A percentile compares a stretch with the other conserved stretches of the same genome.
Evolutionary conservation across 2,888 invertebrate species (phyloP).

Genomic region (Podotricha telesiphe): DNA sequence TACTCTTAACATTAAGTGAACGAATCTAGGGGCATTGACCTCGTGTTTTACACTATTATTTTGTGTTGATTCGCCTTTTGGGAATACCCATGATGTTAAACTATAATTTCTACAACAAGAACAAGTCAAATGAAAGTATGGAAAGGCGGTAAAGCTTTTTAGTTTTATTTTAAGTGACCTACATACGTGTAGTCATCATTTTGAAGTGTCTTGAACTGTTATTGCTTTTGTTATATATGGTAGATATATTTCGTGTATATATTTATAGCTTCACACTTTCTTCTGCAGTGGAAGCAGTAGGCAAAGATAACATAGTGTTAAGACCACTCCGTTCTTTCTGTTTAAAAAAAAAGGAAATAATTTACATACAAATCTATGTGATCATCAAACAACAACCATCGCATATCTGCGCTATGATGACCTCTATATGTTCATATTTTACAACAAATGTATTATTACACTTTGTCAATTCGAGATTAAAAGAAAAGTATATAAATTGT

Average conservation of each 20-base stretch:
- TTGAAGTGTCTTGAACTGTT: constrained; percentile 1
- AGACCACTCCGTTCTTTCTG: too few species aligned
- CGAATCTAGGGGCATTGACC: constrained; percentile 54
- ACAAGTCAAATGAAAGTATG: constrained; percentile 37
- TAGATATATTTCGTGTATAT: not conserved
- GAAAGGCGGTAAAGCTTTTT: constrained; percentile 21
- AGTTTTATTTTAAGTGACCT: constrained; percentile 32
- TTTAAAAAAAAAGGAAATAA: too few species aligned
- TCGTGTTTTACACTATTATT: constrained; percentile 53
- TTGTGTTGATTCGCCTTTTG: constrained; percentile 60
- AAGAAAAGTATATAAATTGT: too few species aligned
- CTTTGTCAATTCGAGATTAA: too few species aligned
- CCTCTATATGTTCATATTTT: too few species aligned
- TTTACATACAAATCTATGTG: too few species aligned
- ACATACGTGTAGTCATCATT: constrained; percentile 19
- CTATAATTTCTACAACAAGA: constrained; percentile 45
- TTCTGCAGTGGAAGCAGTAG: too few species aligned
- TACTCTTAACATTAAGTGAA: constrained; percentile 37
- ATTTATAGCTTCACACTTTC: not conserved
- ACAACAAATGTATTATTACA: too few species aligned
- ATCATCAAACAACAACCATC: too few species aligned
- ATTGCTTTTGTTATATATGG: not conserved
- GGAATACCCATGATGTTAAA: constrained; percentile 61
- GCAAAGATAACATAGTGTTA: too few species aligned
- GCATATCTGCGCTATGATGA: too few species aligned